A percentile compares a stretch with the other conserved stretches of the same genome.
phyloP scores from a whole-genome alignment of 2,113 vertebrate genomes.

The Garra rufa region DNA sequence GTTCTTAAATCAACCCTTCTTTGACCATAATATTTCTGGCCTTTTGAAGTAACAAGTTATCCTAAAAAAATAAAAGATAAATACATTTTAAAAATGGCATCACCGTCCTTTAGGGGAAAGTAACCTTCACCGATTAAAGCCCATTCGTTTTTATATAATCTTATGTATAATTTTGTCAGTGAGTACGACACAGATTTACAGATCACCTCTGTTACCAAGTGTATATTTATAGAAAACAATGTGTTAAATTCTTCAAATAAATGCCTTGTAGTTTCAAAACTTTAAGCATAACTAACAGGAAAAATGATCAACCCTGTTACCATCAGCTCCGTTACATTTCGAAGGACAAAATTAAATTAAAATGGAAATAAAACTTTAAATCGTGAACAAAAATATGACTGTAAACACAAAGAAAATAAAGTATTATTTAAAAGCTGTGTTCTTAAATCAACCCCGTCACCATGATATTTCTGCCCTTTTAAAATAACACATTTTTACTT shows the following conservation, averaged over 20 bases:
- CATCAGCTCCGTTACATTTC: neutral
- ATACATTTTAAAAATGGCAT: neutral
- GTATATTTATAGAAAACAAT: neutral
- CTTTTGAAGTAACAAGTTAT: neutral
- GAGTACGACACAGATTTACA: no score
- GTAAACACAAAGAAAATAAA: neutral
- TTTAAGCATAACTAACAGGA: neutral
- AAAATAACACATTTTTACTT: no score
- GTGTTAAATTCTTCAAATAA: neutral
- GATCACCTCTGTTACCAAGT: neutral
- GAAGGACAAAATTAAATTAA: neutral
- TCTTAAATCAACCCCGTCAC: neutral
- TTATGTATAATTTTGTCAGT: neutral
- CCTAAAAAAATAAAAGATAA: neutral
- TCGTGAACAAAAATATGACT: neutral
- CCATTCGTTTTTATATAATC: neutral
- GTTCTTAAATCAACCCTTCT: neutral
- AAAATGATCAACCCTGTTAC: neutral
- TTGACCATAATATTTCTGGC: neutral
- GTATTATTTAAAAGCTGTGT: neutral
- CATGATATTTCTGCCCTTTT: neutral
- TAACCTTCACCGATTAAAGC: neutral
- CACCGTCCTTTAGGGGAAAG: neutral
- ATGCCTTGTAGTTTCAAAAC: neutral
- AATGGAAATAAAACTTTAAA: neutral